phyloP scores from a whole-genome alignment of 2,888 invertebrate genomes.

The Machimus atricapillus region DNA sequence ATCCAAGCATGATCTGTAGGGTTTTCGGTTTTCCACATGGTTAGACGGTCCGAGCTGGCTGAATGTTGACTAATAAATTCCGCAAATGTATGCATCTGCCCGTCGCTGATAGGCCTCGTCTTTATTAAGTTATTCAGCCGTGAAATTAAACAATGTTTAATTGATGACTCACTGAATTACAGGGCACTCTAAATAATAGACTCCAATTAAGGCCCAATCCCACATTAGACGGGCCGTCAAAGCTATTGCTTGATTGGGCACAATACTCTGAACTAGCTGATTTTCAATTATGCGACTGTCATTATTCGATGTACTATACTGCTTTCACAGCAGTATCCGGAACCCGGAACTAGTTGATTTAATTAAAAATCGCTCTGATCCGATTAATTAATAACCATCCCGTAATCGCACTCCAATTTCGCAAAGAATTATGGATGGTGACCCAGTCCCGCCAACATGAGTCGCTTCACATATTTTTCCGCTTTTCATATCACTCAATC shows the following conservation, averaged over 20 bases:
- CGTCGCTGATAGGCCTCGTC: not conserved
- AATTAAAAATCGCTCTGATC: not conserved
- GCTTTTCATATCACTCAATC: not conserved
- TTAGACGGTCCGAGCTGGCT: not conserved
- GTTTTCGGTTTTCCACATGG: not conserved
- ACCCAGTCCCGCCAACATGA: not conserved
- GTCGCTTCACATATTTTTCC: not conserved
- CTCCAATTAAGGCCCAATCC: not conserved
- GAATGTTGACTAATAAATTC: constrained; percentile 15
- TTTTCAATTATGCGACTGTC: not conserved
- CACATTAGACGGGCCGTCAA: not conserved
- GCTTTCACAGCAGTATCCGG: not conserved
- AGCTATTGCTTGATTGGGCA: not conserved
- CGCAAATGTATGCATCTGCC: not conserved
- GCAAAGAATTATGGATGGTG: not conserved
- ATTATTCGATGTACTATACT: not conserved
- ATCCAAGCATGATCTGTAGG: not conserved
- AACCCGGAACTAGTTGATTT: not conserved
- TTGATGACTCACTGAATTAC: constrained; percentile 17
- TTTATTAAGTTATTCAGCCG: not conserved
- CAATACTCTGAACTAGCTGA: not conserved
- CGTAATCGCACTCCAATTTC: not conserved
- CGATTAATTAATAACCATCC: not conserved
- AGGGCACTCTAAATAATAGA: not conserved
- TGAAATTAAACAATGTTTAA: constrained; percentile 21